phyloP scores from a whole-genome alignment of 2,888 invertebrate species.

The Aspidapion aeneum region DNA sequence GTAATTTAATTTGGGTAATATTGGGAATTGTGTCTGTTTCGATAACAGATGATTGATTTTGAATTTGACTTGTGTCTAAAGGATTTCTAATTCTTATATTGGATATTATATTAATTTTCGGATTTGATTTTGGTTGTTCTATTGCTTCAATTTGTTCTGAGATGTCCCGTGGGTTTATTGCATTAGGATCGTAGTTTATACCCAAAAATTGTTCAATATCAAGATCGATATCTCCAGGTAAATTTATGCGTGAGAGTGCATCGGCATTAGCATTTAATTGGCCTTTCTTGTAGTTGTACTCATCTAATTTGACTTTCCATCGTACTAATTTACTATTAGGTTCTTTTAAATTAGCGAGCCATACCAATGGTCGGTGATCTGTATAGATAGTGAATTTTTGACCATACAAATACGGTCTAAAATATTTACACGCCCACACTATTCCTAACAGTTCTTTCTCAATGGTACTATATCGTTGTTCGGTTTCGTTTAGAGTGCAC shows the following conservation, averaged over 20 bases:
- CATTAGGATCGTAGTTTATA: background rate
- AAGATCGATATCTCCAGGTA: background rate
- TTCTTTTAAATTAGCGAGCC: background rate
- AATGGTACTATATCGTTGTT: background rate
- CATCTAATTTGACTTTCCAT: background rate
- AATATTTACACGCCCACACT: background rate
- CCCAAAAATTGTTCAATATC: slow-evolving; percentile 2
- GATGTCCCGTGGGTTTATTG: too few relatives aligned
- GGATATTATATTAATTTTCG: too few relatives aligned
- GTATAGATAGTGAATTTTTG: background rate
- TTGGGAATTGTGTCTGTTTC: too few relatives aligned
- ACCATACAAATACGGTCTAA: background rate
- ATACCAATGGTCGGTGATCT: background rate
- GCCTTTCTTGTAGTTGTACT: background rate
- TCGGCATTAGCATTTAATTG: background rate
- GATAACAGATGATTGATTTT: too few relatives aligned
- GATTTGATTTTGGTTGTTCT: too few relatives aligned
- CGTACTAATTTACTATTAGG: background rate
- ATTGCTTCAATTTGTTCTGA: too few relatives aligned
- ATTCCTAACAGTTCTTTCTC: background rate
- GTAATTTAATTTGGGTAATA: too few relatives aligned
- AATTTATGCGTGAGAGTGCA: background rate
- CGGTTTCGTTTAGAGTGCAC: background rate
- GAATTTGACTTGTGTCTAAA: too few relatives aligned
- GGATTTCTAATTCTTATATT: too few relatives aligned